Conservation (phyloP, 1,140 invertebrate genomes). For the Drosophila cardini region DNA sequence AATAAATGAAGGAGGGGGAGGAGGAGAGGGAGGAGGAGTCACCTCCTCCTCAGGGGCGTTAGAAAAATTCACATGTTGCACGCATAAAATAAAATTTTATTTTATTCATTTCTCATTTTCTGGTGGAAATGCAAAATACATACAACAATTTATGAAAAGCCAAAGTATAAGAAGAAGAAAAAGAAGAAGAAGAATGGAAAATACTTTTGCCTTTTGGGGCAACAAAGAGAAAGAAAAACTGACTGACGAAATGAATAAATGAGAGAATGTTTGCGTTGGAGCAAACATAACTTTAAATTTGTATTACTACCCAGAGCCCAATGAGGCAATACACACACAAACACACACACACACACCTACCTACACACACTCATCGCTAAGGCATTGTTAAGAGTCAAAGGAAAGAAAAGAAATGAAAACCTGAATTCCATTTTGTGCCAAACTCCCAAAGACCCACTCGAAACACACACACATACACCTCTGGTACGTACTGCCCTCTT, state of each 20-base stretch:
- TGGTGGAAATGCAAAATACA: slow-evolving; percentile 65
- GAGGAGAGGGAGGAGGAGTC: too few relatives aligned
- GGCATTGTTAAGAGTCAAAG: slow-evolving; percentile 51
- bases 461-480: background rate
- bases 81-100: slow-evolving; percentile 84
- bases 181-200: slow-evolving; percentile 4
- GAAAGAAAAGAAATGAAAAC: slow-evolving; percentile 42
- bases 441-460: slow-evolving; percentile 55
- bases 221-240: slow-evolving; percentile 48
- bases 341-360: slow-evolving; percentile 6
- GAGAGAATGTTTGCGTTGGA: slow-evolving; percentile 47
- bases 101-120: slow-evolving; percentile 79
- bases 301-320: slow-evolving; percentile 81
- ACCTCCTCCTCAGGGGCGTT: too few relatives aligned
- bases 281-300: slow-evolving; percentile 84
- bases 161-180: background rate
- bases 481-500: background rate
- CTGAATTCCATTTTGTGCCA: slow-evolving; percentile 71
- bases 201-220: slow-evolving; percentile 2
- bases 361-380: slow-evolving; percentile 20
- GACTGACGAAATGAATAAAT: slow-evolving; percentile 79
- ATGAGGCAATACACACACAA: slow-evolving; percentile 50
- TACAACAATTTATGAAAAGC: slow-evolving; percentile 63
- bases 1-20: slow-evolving; percentile 20
- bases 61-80: slow-evolving; percentile 82